phyloP scores from a whole-genome alignment of 1,140 invertebrate species.

The Apis cerana region DNA sequence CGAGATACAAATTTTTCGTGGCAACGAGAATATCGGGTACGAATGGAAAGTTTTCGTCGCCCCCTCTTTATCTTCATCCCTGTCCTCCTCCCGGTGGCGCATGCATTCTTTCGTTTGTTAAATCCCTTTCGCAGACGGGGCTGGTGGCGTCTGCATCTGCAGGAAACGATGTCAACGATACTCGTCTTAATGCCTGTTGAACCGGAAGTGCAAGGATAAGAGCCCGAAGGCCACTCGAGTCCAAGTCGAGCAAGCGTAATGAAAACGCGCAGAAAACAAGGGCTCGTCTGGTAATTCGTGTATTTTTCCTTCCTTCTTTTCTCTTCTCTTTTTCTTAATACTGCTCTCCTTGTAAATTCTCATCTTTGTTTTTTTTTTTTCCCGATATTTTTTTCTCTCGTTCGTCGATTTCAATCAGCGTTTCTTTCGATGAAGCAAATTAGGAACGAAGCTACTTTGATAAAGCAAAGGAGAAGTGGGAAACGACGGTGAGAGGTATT shows the following conservation, averaged over 20 bases:
- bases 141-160: constrained; percentile 47
- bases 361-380: neutral
- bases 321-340: neutral
- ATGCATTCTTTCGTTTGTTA: constrained; percentile 55
- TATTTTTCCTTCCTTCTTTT: constrained; percentile 41
- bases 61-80: neutral
- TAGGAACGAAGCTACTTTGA: too few relatives aligned
- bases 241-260: constrained; percentile 67
- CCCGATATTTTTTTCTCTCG: neutral
- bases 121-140: constrained; percentile 50
- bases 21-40: neutral
- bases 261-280: constrained; percentile 69
- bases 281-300: constrained; percentile 58
- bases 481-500: too few relatives aligned
- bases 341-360: neutral
- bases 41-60: constrained; percentile 40
- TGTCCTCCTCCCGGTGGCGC: constrained; percentile 6
- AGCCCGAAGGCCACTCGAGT: constrained; percentile 48
- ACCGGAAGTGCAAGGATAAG: constrained; percentile 68
- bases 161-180: constrained; percentile 75
- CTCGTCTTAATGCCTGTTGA: constrained; percentile 74
- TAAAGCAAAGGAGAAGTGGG: too few relatives aligned
- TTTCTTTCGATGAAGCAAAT: too few relatives aligned
- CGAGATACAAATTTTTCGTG: too few relatives aligned
- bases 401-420: too few relatives aligned